phyloP scores from a whole-genome alignment of 2,797 vertebrate genomes.

The Menidia menidia region DNA sequence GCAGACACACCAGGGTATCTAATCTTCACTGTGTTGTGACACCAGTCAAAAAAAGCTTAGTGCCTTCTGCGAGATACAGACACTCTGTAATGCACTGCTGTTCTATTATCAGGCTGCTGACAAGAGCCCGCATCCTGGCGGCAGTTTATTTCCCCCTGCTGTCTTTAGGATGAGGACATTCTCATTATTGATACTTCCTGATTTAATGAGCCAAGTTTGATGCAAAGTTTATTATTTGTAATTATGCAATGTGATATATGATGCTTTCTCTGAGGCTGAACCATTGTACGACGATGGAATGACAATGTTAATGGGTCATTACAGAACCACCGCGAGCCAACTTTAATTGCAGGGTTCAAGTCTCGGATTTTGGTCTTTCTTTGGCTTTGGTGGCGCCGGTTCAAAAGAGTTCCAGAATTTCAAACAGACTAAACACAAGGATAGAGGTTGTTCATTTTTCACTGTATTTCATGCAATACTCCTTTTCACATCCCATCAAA shows the following conservation, averaged over 20 bases:
- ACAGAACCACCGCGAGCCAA: neutral
- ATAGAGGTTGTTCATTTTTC: neutral
- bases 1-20: neutral
- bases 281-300: constrained; percentile 2
- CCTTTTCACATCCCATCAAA: constrained; percentile 10
- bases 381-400: neutral
- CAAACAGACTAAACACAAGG: constrained; percentile 21
- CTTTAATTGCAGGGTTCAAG: constrained; percentile 9
- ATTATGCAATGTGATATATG: constrained; percentile 23
- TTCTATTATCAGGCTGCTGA: constrained; percentile 31
- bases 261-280: constrained; percentile 3
- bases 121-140: constrained; percentile 31
- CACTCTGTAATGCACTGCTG: constrained; percentile 12
- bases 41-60: constrained; percentile 18
- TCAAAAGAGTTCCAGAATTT: constrained; percentile 15
- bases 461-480: constrained; percentile 21
- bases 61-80: neutral
- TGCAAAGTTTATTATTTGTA: constrained; percentile 24
- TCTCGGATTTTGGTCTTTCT: neutral
- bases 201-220: constrained; percentile 37
- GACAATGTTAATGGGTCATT: constrained; percentile 1
- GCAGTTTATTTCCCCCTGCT: constrained; percentile 47
- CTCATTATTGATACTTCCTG: constrained; percentile 51
- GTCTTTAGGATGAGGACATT: constrained; percentile 18
- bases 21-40: neutral